These are phyloP conservation scores for Xenops minutus DNA, from an alignment of 2,797 vertebrate genomes.

Conservation along the genomic window DNA sequence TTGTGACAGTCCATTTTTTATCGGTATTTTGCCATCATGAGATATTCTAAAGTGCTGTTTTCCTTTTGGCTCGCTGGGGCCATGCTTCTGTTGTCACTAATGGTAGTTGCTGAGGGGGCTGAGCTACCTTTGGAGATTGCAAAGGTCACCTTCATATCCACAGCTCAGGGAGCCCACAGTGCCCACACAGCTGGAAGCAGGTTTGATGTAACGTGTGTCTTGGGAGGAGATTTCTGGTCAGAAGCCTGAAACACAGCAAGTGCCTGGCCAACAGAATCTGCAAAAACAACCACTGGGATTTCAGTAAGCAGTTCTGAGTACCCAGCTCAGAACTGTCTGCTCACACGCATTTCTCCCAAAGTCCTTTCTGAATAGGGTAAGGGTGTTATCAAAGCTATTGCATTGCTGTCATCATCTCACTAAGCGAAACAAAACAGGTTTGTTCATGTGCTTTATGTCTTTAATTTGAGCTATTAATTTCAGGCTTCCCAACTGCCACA, in stretches of 20 bases:
- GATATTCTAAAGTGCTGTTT: not conserved
- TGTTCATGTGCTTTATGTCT: not conserved
- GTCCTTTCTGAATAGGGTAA: not conserved
- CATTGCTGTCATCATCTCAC: not conserved
- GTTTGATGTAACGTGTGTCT: not conserved
- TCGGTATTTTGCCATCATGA: not conserved
- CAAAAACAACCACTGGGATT: not conserved
- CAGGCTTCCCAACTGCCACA: not conserved
- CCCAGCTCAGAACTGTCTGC: not conserved
- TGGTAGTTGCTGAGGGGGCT: not conserved
- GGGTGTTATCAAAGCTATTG: not conserved
- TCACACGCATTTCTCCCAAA: not conserved
- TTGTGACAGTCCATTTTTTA: slow-evolving; percentile 8
- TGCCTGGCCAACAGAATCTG: not conserved
- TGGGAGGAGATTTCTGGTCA: slow-evolving; percentile 17
- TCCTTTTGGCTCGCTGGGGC: not conserved
- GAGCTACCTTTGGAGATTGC: not conserved
- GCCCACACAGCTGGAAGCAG: not conserved
- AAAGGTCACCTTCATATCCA: not conserved
- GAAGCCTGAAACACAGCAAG: not conserved
- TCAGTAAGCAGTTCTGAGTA: not conserved
- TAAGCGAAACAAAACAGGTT: not conserved
- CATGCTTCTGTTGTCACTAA: not conserved
- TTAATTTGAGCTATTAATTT: not conserved
- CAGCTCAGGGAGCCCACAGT: not conserved